Evolutionary conservation across 2,888 invertebrate species (phyloP).

Genomic region (Tanypteryx hageni): DNA sequence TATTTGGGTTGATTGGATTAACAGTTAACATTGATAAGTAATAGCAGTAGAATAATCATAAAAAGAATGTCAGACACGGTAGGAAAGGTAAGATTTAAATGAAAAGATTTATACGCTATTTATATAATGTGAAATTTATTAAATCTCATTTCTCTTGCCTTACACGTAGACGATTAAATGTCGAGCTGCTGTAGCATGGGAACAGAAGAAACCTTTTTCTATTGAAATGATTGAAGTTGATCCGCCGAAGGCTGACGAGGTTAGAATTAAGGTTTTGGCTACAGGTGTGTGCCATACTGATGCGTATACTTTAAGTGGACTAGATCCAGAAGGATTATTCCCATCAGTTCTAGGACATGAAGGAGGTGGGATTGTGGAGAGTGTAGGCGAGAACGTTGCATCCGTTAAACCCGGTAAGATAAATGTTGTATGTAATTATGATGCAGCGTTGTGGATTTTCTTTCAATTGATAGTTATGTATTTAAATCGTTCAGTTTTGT

Average conservation of each 20-base stretch:
- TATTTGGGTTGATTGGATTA: no score
- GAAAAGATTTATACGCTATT: neutral
- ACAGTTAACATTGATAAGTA: no score
- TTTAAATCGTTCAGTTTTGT: neutral
- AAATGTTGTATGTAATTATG: no score
- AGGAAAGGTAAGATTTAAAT: neutral
- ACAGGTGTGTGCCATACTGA: constrained; percentile 96
- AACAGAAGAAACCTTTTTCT: constrained; percentile 89
- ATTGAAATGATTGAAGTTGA: constrained; percentile 96
- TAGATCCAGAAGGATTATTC: constrained; percentile 93
- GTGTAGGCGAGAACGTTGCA: constrained; percentile 94
- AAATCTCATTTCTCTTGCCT: neutral
- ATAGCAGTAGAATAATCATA: no score
- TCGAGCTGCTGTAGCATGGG: constrained; percentile 98
- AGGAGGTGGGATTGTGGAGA: constrained; percentile 97
- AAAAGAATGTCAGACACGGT: constrained; percentile 16
- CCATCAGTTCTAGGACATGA: constrained; percentile 98
- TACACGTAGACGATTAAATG: constrained; percentile 88
- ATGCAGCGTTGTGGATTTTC: no score
- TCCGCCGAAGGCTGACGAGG: constrained; percentile 96
- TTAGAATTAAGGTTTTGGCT: constrained; percentile 86
- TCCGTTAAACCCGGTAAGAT: constrained; percentile 85
- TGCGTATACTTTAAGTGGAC: constrained; percentile 91
- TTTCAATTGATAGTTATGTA: constrained; percentile 22
- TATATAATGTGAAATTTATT: neutral